These are phyloP conservation scores for Tipula vernalis DNA, from an alignment of 2,888 invertebrate species.

Conservation along the genomic window DNA sequence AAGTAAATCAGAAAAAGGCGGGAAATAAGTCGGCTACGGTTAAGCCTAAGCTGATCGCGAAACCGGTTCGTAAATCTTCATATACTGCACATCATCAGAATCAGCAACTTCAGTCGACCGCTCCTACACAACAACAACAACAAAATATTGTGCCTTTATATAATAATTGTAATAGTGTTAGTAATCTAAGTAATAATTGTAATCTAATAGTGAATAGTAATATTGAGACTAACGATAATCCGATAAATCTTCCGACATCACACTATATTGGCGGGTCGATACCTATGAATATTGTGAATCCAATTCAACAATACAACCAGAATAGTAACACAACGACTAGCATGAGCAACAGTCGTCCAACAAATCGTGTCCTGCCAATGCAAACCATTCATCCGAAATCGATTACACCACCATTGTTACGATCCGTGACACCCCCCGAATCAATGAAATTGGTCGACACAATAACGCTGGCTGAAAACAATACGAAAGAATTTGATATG, in stretches of 20 bases:
- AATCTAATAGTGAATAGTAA: background rate
- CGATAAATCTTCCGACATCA: constrained; percentile 7
- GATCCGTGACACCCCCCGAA: background rate
- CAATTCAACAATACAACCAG: constrained; percentile 39
- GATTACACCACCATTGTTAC: background rate
- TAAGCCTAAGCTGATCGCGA: constrained; percentile 18
- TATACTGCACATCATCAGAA: constrained; percentile 11
- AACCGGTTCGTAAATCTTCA: constrained; percentile 13
- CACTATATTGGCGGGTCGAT: constrained; percentile 35
- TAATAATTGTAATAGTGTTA: constrained; percentile 11
- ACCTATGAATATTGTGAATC: constrained; percentile 60
- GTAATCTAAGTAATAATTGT: constrained; percentile 7
- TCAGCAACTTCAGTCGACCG: background rate
- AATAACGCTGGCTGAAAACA: background rate
- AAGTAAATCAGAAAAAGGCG: background rate
- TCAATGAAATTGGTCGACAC: constrained; percentile 21
- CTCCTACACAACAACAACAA: constrained; percentile 36
- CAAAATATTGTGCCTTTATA: constrained; percentile 13
- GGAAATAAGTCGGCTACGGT: constrained; percentile 15
- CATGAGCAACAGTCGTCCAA: constrained; percentile 44
- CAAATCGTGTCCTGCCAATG: constrained; percentile 67
- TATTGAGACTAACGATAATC: constrained; percentile 20
- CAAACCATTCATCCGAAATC: constrained; percentile 46
- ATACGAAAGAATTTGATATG: background rate
- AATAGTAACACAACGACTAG: constrained; percentile 19